Evolutionary conservation across 23 tunicate species (phyloP).

Genomic region (Botrylloides violaceus): DNA sequence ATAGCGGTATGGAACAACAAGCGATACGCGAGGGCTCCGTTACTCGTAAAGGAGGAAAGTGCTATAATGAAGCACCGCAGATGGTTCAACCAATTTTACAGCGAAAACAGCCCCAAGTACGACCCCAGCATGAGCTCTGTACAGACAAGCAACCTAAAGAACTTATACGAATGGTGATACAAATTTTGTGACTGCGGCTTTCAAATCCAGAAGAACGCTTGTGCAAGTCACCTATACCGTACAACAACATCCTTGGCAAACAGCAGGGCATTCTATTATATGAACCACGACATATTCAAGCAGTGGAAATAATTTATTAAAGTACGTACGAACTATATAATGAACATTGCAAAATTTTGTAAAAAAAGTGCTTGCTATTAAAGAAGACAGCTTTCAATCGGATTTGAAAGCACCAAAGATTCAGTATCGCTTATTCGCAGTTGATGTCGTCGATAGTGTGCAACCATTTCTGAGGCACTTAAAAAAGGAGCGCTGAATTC

Average conservation of each 20-base stretch:
- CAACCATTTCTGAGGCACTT: constrained; percentile 77
- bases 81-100: constrained; percentile 88
- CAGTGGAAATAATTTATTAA: neutral
- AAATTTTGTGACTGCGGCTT: too few relatives aligned
- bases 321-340: neutral
- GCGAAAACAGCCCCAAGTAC: constrained; percentile 54
- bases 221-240: too few relatives aligned
- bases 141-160: neutral
- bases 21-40: constrained; percentile 42
- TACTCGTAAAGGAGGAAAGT: constrained; percentile 72
- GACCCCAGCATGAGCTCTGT: neutral
- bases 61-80: constrained; percentile 60
- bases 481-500: constrained; percentile 92
- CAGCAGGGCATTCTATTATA: too few relatives aligned
- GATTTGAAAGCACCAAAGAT: constrained; percentile 15
- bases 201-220: too few relatives aligned
- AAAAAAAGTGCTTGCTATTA: neutral
- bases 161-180: neutral
- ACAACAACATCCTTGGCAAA: neutral
- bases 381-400: neutral
- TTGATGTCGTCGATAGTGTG: constrained; percentile 46
- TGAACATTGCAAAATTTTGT: neutral
- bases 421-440: constrained; percentile 63
- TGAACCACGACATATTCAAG: neutral
- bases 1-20: constrained; percentile 90